Conservation (phyloP, 2,113 vertebrate genomes). For the Poecile atricapillus region DNA sequence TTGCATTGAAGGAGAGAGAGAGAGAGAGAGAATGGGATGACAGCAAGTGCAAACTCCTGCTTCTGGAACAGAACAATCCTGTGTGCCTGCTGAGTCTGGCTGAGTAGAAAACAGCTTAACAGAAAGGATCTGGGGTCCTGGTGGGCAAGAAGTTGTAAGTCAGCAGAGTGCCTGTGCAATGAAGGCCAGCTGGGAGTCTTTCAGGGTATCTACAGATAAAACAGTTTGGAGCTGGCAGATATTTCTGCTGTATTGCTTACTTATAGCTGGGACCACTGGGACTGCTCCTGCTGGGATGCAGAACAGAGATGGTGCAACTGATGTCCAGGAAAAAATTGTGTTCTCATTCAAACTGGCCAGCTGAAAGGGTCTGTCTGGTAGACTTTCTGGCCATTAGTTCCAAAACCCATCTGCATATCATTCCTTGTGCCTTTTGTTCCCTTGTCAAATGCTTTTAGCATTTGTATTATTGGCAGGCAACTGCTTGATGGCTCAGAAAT, state of each 20-base stretch:
- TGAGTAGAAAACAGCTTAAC: not conserved
- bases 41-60: not conserved
- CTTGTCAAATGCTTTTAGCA: slow-evolving; percentile 28
- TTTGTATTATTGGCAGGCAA: slow-evolving; percentile 40
- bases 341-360: not conserved
- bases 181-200: not conserved
- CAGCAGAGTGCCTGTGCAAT: not conserved
- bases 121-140: not conserved
- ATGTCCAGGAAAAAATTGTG: slow-evolving; percentile 1
- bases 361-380: slow-evolving; percentile 2
- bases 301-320: not conserved
- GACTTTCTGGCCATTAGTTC: not conserved
- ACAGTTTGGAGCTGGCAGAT: not conserved
- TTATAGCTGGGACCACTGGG: not conserved
- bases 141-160: not conserved
- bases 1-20: not conserved
- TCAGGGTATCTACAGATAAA: not conserved
- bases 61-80: not conserved
- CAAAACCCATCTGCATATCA: slow-evolving; percentile 14
- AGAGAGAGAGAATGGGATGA: not conserved
- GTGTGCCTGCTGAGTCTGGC: accelerated
- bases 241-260: not conserved
- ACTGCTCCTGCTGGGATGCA: not conserved
- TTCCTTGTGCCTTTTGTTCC: slow-evolving; percentile 16
- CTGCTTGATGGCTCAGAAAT: slow-evolving; percentile 22